phyloP scores from a whole-genome alignment of 2,888 invertebrate species.

The Molorchus minor region DNA sequence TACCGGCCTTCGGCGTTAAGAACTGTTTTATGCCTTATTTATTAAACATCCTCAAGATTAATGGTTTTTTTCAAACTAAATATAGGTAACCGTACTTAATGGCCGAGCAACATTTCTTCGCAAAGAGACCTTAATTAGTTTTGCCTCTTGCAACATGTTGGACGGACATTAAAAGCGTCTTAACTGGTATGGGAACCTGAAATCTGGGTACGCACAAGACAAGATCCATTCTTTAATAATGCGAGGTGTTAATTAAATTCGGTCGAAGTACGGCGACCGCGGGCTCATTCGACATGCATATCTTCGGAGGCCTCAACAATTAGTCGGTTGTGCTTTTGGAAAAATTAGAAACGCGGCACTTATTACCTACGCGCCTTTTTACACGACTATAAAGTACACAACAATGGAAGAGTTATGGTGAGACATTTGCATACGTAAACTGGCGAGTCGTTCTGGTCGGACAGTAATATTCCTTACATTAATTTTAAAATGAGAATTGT shows the following conservation, averaged over 20 bases:
- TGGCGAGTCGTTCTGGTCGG: slow-evolving; percentile 1
- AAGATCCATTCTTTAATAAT: slow-evolving; percentile 8
- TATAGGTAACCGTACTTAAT: slow-evolving; percentile 14
- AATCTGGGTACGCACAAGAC: slow-evolving; percentile 8
- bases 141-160: not conserved
- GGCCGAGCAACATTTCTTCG: too few species aligned
- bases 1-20: not conserved
- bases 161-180: too few species aligned
- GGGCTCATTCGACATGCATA: slow-evolving; percentile 16
- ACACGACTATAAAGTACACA: slow-evolving; percentile 14
- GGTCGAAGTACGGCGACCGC: slow-evolving; percentile 17
- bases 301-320: slow-evolving; percentile 17
- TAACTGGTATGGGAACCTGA: slow-evolving; percentile 3
- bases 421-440: slow-evolving; percentile 23
- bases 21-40: not conserved
- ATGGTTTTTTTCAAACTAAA: slow-evolving; percentile 7
- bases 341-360: slow-evolving; percentile 21
- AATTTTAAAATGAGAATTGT: slow-evolving; percentile 25
- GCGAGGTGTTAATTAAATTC: slow-evolving; percentile 25
- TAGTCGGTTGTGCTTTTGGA: slow-evolving; percentile 11
- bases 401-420: slow-evolving; percentile 22
- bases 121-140: too few species aligned
- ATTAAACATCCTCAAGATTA: not conserved
- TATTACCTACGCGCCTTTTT: slow-evolving; percentile 16
- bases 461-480: slow-evolving; percentile 26